phyloP scores from a whole-genome alignment of 2,888 invertebrate genomes.

The Emmelina monodactyla region DNA sequence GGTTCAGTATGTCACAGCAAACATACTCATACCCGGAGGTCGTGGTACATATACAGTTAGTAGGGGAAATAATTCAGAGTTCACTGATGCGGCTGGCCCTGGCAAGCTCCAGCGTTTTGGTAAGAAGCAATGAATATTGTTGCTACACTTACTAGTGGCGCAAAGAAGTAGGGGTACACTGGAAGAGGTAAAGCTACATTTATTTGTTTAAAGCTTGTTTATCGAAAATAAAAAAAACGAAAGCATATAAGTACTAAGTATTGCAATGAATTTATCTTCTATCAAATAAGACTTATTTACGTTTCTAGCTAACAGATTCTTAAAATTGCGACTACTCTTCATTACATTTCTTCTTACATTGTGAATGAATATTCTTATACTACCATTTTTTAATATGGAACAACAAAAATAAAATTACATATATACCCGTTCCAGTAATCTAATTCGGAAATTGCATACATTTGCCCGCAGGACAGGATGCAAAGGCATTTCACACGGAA shows the following conservation, averaged over 20 bases:
- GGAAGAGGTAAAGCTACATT: not conserved
- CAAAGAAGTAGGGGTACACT: not conserved
- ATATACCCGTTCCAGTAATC: constrained; percentile 7
- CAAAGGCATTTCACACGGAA: constrained; percentile 28
- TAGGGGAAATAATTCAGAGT: not conserved
- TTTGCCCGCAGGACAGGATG: constrained; percentile 22
- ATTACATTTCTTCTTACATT: not conserved
- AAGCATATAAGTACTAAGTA: too few species aligned
- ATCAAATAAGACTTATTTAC: not conserved
- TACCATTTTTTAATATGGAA: too few species aligned
- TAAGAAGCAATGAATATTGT: constrained; percentile 1
- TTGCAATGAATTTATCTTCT: not conserved
- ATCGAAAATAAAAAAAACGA: not conserved
- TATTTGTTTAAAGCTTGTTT: not conserved
- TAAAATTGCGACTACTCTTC: not conserved
- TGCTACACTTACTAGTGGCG: too few species aligned
- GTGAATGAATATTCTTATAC: not conserved
- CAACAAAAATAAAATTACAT: not conserved
- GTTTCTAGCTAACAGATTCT: not conserved
- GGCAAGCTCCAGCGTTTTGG: not conserved
- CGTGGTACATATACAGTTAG: not conserved
- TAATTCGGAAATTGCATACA: constrained; percentile 19
- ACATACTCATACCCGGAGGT: too few species aligned
- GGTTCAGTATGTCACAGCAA: too few species aligned
- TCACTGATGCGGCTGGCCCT: not conserved